Base-by-base conservation (phyloP, 2,888 invertebrate genomes). In the Euphydryas editha region DNA sequence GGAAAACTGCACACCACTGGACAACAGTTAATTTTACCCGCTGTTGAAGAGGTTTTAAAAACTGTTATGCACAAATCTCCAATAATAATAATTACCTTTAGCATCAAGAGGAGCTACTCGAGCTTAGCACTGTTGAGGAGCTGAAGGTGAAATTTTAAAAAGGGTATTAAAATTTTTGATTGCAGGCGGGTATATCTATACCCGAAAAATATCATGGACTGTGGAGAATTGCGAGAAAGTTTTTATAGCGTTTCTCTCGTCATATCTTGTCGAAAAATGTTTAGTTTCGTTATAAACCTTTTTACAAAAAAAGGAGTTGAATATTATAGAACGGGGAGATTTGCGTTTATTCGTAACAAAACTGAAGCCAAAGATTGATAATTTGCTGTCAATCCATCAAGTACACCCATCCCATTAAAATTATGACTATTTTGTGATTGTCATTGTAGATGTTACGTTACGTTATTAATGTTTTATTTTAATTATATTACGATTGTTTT, bases 41-140 rank as follows among this genome's bases (percentile, higher is more conserved):
- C n/a, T n/a, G n/a, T n/a, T n/a, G n/a, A n/a, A n/a, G n/a, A n/a
- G n/a, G n/a, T n/a, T n/a, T n/a, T n/a, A n/a, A n/a, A n/a, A n/a
- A n/a, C n/a, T n/a, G n/a, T n/a, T n/a, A n/a, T n/a, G n/a, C n/a
- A n/a, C n/a, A n/a, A n/a, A n/a, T n/a, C n/a, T n/a, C n/a, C n/a
- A n/a, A n/a, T n/a, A n/a, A n/a, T n/a, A n/a, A n/a, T n/a, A n/a
- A n/a, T n/a, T n/a, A n/a, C n/a, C n/a, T n/a, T n/a, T n/a, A n/a
- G n/a, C n/a, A n/a, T n/a, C 68, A 73, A 73, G 70, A 73, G 65
- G 66, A 71, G 63, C 73, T 72, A 54, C 65, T 72, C 65, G 68
- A 73, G 69, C 68, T 72, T 56, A 72, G 66, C 63, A 70, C 64
- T 47, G 69, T 70, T 70, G 69, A 72, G 67, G 71, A 74, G 63